Percentiles rank a stretch among this genome's conserved stretches.
phyloP scores from a whole-genome alignment of 2,797 vertebrate genomes.

The Gymnopithys bicolor region DNA sequence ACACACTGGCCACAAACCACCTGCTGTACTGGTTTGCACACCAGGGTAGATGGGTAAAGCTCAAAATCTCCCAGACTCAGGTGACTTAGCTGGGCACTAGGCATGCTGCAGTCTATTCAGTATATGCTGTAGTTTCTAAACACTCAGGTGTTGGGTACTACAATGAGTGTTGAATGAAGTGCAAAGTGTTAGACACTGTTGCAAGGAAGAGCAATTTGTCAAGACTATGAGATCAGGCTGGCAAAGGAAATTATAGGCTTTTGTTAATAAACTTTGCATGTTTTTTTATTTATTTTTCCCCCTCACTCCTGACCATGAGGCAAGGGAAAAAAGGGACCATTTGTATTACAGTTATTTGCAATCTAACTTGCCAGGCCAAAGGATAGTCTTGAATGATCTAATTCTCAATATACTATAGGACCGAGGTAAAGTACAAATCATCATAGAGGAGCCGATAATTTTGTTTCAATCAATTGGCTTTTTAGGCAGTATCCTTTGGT shows the following conservation, averaged over 20 bases:
- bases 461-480: constrained; percentile 91
- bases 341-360: constrained; percentile 82
- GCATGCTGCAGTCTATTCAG: not conserved
- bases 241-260: not conserved
- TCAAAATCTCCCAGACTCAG: not conserved
- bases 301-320: not conserved
- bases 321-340: constrained; percentile 25
- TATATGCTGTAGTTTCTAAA: not conserved
- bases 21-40: not conserved
- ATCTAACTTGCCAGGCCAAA: constrained; percentile 87
- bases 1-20: not conserved
- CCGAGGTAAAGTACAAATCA: constrained; percentile 91
- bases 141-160: not conserved
- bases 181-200: not conserved
- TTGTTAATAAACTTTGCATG: not conserved
- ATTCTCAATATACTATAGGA: constrained; percentile 90
- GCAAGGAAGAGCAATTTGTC: not conserved
- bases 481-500: constrained; percentile 84
- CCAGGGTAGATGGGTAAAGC: not conserved
- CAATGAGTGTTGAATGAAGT: not conserved
- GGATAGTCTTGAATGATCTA: constrained; percentile 88
- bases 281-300: not conserved
- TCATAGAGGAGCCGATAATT: constrained; percentile 92
- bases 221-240: not conserved
- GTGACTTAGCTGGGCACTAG: not conserved